A percentile compares a stretch with the other conserved stretches of the same genome.
Conservation (phyloP, 2,888 invertebrate species). For the Tachina grossa region DNA sequence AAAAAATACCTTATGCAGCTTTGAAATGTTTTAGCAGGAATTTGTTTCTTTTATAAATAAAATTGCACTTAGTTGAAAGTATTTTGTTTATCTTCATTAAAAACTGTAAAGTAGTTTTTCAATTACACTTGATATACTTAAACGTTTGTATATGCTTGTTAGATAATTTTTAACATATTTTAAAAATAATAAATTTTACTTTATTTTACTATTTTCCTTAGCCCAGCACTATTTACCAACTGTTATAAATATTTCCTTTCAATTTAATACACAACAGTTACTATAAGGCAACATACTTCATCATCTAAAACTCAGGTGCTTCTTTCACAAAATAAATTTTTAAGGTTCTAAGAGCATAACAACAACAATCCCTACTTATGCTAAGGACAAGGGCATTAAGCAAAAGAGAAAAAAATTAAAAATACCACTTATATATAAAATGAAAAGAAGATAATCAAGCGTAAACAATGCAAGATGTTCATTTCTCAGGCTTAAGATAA, state of each 20-base stretch:
- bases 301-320: constrained; percentile 34
- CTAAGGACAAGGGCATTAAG: neutral
- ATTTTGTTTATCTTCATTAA: too few relatives aligned
- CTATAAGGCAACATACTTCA: neutral
- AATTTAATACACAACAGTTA: neutral
- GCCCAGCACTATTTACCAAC: neutral
- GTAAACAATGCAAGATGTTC: constrained; percentile 56
- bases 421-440: constrained; percentile 14
- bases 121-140: too few relatives aligned
- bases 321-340: constrained; percentile 33
- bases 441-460: constrained; percentile 41
- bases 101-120: too few relatives aligned
- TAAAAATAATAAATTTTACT: neutral
- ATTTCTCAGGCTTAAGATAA: constrained; percentile 62
- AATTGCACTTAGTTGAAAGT: too few relatives aligned
- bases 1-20: too few relatives aligned
- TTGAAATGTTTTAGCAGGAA: too few relatives aligned
- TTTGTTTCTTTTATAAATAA: too few relatives aligned
- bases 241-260: neutral
- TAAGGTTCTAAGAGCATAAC: constrained; percentile 6
- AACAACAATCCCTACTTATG: neutral
- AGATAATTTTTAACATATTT: neutral
- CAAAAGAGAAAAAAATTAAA: neutral
- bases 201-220: neutral
- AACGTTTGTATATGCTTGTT: too few relatives aligned